phyloP scores from a whole-genome alignment of 1,140 invertebrate species.

The Diabrotica virgifera region DNA sequence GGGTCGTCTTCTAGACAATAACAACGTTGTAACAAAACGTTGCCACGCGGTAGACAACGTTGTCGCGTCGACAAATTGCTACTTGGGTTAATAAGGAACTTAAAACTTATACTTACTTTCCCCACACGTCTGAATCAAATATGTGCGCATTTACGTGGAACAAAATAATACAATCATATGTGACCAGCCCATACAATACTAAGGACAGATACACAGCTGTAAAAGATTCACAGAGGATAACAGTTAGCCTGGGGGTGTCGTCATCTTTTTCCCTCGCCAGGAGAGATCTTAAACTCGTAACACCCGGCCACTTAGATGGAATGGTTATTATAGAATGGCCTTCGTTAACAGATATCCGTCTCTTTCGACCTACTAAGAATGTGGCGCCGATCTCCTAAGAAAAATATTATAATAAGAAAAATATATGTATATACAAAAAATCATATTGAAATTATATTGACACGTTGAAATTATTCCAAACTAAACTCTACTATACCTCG shows the following conservation, averaged over 20 bases:
- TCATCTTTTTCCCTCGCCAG: conserved; percentile 93
- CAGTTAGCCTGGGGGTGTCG: conserved; percentile 88
- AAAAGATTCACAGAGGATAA: conserved; percentile 90
- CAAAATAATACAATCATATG: conserved; percentile 90
- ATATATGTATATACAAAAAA: too few relatives aligned
- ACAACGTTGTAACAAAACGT: too few relatives aligned
- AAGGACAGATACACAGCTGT: conserved; percentile 90
- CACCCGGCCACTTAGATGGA: conserved; percentile 79
- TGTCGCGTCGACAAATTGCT: too few relatives aligned
- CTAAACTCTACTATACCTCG: too few relatives aligned
- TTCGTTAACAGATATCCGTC: conserved; percentile 69
- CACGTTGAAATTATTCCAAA: too few relatives aligned
- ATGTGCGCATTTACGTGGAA: conserved; percentile 84
- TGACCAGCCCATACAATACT: conserved; percentile 88
- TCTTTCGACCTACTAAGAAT: conserved; percentile 56
- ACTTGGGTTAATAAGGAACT: too few relatives aligned
- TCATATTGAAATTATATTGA: too few relatives aligned
- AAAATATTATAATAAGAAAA: not conserved
- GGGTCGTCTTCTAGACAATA: too few relatives aligned
- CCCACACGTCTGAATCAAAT: conserved; percentile 80
- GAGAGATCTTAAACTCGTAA: conserved; percentile 86
- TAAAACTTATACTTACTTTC: conserved; percentile 33
- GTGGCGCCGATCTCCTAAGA: conserved; percentile 45
- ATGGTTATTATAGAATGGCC: conserved; percentile 63
- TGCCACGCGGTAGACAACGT: too few relatives aligned